A percentile compares a stretch with the other conserved stretches of the same genome.
Conservation (phyloP, 2,797 vertebrate species). For the Chlorospingus semifuscus region DNA sequence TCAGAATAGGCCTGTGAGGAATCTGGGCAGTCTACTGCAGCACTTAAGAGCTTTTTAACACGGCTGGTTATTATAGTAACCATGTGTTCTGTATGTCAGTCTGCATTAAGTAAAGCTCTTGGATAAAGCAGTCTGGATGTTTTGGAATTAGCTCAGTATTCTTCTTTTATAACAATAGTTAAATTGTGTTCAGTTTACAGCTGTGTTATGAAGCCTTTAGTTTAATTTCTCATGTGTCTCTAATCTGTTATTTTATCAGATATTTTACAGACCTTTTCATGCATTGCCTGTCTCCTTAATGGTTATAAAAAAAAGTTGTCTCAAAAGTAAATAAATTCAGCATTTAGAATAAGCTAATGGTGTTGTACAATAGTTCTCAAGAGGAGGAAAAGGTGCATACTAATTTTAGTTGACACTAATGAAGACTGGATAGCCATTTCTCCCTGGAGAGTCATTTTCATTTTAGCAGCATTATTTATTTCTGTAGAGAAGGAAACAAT, state of each 20-base stretch:
- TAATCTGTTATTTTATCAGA: not conserved
- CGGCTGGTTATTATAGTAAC: not conserved
- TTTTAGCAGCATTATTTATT: slow-evolving; percentile 12
- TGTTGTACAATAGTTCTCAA: not conserved
- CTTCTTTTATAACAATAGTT: not conserved
- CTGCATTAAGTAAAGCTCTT: not conserved
- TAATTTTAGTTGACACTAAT: not conserved
- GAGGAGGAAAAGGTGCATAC: not conserved
- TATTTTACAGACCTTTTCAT: not conserved
- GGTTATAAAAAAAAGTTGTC: not conserved
- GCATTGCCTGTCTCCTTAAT: not conserved
- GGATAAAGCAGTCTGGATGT: not conserved
- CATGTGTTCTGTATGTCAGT: not conserved
- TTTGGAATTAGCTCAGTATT: not conserved
- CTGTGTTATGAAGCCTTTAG: not conserved
- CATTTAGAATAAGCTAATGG: not conserved
- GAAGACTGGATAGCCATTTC: not conserved
- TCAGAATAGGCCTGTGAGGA: not conserved
- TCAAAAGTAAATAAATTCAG: slow-evolving; percentile 13
- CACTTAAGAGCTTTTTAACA: slow-evolving; percentile 6
- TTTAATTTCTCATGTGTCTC: not conserved
- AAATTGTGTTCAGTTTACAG: not conserved
- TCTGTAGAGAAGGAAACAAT: not conserved
- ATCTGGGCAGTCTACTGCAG: not conserved
- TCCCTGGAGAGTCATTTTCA: not conserved